Conservation (phyloP, 2,797 vertebrate genomes). For the Eulemur albifrons region DNA sequence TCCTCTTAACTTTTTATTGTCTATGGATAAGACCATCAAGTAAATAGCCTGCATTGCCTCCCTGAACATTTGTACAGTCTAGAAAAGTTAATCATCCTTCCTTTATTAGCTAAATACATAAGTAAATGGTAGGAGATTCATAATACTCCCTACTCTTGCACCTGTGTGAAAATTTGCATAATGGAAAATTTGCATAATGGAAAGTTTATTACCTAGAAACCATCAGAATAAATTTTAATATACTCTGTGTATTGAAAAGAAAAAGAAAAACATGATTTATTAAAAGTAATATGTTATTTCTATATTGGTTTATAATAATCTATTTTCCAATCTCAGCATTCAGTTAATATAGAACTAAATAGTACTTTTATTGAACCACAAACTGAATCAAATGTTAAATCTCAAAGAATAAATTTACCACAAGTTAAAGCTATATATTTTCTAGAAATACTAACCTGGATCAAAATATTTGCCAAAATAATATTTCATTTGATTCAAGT, state of each 20-base stretch:
- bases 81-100: neutral
- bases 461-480: neutral
- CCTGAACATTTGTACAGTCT: neutral
- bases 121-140: neutral
- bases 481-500: neutral
- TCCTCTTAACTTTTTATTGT: neutral
- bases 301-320: neutral
- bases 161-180: neutral
- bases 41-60: neutral
- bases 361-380: neutral
- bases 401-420: neutral
- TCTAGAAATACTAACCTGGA: neutral
- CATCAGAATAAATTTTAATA: neutral
- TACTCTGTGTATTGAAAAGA: neutral
- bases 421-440: neutral
- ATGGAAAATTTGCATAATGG: neutral
- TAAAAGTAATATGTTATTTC: neutral
- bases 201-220: constrained; percentile 23
- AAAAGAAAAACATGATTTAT: neutral
- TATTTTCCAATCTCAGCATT: neutral
- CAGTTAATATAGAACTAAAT: neutral
- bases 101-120: neutral
- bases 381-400: constrained; percentile 41
- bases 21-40: neutral
- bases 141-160: neutral